A percentile compares a stretch with the other conserved stretches of the same genome.
These are phyloP conservation scores for Epinephelus awoara DNA, from an alignment of 2,797 vertebrate genomes.

Conservation along the genomic window DNA sequence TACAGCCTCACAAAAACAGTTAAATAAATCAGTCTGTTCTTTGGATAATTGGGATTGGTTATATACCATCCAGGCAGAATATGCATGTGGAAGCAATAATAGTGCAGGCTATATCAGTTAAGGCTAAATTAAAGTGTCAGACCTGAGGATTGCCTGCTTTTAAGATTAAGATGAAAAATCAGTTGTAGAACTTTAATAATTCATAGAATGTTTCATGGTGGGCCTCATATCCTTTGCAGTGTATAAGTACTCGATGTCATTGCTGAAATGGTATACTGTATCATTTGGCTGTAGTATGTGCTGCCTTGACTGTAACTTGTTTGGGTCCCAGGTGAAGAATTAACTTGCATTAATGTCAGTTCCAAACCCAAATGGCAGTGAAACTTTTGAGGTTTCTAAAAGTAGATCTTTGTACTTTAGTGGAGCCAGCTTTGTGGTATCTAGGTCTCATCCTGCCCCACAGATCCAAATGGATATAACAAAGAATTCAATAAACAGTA, in stretches of 20 bases:
- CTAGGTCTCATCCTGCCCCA: conserved; percentile 22
- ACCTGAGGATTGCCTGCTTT: neutral
- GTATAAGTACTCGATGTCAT: neutral
- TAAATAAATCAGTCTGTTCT: neutral
- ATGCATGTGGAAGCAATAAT: neutral
- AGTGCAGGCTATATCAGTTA: neutral
- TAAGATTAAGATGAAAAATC: neutral
- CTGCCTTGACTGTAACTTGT: neutral
- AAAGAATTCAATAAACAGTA: conserved; percentile 42
- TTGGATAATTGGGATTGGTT: neutral
- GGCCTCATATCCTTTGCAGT: neutral
- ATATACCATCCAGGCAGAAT: neutral
- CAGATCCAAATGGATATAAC: conserved; percentile 25
- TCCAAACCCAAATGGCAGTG: conserved; percentile 31
- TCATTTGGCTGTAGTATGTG: neutral
- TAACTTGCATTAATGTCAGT: conserved; percentile 19
- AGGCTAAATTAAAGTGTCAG: neutral
- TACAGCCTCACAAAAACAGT: neutral
- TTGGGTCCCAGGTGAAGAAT: neutral
- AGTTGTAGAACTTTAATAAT: no score
- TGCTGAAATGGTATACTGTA: neutral
- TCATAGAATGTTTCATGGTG: neutral
- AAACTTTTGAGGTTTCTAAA: conserved; percentile 41
- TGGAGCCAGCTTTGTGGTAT: conserved; percentile 27
- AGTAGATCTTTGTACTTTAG: conserved; percentile 13